Evolutionary conservation across 1,140 invertebrate species (phyloP).

Genomic region (Globodera ellingtonae): DNA sequence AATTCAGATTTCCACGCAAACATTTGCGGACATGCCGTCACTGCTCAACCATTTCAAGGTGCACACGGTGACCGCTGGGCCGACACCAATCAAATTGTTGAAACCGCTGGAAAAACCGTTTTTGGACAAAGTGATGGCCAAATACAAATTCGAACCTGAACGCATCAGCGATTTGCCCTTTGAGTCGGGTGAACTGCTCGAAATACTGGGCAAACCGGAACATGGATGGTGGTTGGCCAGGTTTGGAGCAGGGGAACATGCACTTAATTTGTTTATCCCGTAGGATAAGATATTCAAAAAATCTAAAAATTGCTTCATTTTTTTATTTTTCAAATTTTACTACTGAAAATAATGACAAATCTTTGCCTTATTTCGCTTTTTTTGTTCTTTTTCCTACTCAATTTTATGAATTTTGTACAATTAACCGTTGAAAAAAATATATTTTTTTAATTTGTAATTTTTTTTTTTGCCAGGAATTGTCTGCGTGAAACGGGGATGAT

Average conservation of each 20-base stretch:
- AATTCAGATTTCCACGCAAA: slow-evolving; percentile 85
- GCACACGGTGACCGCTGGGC: slow-evolving; percentile 76
- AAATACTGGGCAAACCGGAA: slow-evolving; percentile 89
- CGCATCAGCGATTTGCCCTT: slow-evolving; percentile 92
- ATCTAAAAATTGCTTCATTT: no score
- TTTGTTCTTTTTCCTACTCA: no score
- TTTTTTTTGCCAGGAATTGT: slow-evolving; percentile 72
- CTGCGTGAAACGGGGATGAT: slow-evolving; percentile 85
- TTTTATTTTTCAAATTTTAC: no score
- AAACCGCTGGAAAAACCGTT: slow-evolving; percentile 71
- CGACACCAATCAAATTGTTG: slow-evolving; percentile 86
- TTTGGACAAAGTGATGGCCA: slow-evolving; percentile 76
- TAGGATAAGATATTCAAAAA: no score
- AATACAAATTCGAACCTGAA: slow-evolving; percentile 84
- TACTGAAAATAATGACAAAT: no score
- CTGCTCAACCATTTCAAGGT: slow-evolving; percentile 90
- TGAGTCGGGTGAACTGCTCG: slow-evolving; percentile 87
- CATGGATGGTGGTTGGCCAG: slow-evolving; percentile 95
- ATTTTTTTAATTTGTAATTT: no score
- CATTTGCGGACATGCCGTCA: slow-evolving; percentile 86
- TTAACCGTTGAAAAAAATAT: no score
- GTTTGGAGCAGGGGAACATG: not conserved
- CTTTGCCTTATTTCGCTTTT: no score
- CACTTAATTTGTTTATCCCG: no score
- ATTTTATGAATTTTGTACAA: no score